A percentile compares a stretch with the other conserved stretches of the same genome.
Conservation (phyloP, 2,888 invertebrate genomes). For the Miltochrista miniata region DNA sequence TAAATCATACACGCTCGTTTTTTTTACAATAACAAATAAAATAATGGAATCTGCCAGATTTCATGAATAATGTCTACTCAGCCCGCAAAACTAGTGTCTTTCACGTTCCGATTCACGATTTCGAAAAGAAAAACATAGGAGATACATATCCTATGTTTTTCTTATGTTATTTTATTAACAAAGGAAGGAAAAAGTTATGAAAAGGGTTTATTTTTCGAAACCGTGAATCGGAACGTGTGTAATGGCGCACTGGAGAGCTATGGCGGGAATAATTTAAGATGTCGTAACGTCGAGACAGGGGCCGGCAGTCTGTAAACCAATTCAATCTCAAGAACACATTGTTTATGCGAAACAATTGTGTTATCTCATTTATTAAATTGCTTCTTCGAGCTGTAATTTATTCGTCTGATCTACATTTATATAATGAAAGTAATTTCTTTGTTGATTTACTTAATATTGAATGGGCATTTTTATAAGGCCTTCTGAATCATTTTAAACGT, state of each 20-base stretch:
- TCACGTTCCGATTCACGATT: too few species aligned
- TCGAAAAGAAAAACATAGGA: too few species aligned
- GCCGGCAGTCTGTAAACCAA: slow-evolving; percentile 9
- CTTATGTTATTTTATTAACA: too few species aligned
- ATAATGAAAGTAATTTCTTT: neutral
- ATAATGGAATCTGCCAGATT: too few species aligned
- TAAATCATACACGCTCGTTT: too few species aligned
- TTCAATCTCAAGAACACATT: slow-evolving; percentile 13
- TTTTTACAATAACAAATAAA: too few species aligned
- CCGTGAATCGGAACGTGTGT: slow-evolving; percentile 27
- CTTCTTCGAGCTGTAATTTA: neutral
- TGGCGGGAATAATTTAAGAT: slow-evolving; percentile 38
- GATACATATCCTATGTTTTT: too few species aligned
- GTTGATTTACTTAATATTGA: neutral
- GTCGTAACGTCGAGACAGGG: slow-evolving; percentile 18
- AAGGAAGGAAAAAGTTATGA: too few species aligned
- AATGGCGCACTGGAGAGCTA: slow-evolving; percentile 49
- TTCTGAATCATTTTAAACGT: neutral
- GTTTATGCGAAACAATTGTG: slow-evolving; percentile 1
- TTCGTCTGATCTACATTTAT: neutral
- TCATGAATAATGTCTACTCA: too few species aligned
- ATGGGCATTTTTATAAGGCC: too few species aligned
- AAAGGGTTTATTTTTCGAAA: slow-evolving; percentile 14
- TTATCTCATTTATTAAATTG: neutral
- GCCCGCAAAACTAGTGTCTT: too few species aligned